Percentiles rank a stretch among this genome's conserved stretches.
Conservation (phyloP, 2,113 vertebrate species). For the Actenoides lindsayi region DNA sequence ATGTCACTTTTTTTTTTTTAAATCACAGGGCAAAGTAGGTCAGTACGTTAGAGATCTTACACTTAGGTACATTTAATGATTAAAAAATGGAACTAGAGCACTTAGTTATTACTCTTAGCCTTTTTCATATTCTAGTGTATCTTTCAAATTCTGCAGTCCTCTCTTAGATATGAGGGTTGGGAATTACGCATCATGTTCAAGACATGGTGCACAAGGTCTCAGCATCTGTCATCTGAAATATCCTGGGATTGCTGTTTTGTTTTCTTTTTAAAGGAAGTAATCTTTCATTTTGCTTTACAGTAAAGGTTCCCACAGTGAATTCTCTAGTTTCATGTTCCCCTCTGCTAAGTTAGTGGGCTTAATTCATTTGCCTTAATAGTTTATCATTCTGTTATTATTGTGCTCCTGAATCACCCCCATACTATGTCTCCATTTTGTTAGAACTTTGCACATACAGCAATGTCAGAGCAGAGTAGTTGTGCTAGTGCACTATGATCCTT, state of each 20-base stretch:
- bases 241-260: background rate
- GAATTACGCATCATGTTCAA: background rate
- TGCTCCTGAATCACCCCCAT: background rate
- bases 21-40: background rate
- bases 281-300: background rate
- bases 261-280: background rate
- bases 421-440: background rate
- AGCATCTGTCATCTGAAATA: background rate
- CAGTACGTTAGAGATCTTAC: background rate
- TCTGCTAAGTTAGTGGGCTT: background rate
- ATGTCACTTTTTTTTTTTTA: background rate
- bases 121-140: background rate
- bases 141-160: background rate
- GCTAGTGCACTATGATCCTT: background rate
- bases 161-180: background rate
- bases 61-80: background rate
- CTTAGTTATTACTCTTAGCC: background rate
- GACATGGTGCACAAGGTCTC: background rate
- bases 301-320: background rate
- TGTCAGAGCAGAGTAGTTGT: background rate
- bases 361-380: background rate
- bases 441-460: background rate
- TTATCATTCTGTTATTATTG: background rate
- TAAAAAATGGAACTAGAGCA: background rate
- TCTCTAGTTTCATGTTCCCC: background rate